Percentiles rank a stretch among this genome's conserved stretches.
Conservation (phyloP, 2,113 vertebrate genomes). For the Myrmecobius fasciatus region DNA sequence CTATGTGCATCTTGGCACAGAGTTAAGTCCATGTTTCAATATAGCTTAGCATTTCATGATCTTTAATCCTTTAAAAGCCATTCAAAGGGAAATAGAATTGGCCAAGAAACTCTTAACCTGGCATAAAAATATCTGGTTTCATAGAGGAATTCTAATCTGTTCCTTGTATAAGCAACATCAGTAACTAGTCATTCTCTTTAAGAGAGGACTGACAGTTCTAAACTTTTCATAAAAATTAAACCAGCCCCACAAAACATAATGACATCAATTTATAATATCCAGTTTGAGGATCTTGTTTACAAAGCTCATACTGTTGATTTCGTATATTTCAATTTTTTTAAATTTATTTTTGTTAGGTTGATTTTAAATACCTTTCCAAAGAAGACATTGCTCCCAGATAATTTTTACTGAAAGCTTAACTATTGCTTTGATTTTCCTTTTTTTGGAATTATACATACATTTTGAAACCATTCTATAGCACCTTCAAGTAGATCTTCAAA, state of each 20-base stretch:
- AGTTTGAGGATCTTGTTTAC: neutral
- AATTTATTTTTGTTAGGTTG: neutral
- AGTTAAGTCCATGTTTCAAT: neutral
- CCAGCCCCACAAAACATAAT: neutral
- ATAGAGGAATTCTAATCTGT: neutral
- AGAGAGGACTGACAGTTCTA: neutral
- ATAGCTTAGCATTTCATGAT: neutral
- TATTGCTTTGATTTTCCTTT: neutral
- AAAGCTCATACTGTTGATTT: neutral
- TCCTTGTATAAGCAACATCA: neutral
- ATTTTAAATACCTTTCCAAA: neutral
- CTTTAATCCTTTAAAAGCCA: conserved; percentile 46
- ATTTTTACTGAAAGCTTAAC: neutral
- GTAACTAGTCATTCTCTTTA: neutral
- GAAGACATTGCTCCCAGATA: neutral
- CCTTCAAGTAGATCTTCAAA: neutral
- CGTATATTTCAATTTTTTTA: neutral
- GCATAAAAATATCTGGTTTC: neutral
- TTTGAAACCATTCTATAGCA: neutral
- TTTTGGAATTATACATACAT: neutral
- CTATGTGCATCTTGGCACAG: neutral
- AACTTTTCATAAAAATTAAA: neutral
- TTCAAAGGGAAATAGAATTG: conserved; percentile 22
- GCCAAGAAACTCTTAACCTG: conserved; percentile 9
- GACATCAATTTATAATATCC: neutral